These are phyloP conservation scores for Drosophila dives DNA, from an alignment of 2,888 invertebrate species.

Conservation along the genomic window DNA sequence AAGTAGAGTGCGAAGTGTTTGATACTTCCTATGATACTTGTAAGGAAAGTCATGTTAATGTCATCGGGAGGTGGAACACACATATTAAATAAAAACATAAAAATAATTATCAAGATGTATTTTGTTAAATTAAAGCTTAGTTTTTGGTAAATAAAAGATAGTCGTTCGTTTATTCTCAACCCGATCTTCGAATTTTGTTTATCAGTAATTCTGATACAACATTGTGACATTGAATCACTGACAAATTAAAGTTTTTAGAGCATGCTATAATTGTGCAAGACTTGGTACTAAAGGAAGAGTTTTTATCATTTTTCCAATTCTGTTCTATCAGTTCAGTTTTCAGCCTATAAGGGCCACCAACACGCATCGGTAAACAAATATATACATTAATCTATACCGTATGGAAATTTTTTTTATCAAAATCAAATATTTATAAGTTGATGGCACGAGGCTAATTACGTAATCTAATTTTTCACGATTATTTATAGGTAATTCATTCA, in stretches of 20 bases:
- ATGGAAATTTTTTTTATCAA: background rate
- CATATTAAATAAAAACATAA: constrained; percentile 1
- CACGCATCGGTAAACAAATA: background rate
- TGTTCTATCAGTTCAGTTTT: constrained; percentile 21
- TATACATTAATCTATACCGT: background rate
- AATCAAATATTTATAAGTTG: background rate
- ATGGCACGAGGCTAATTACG: background rate
- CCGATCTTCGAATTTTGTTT: constrained; percentile 29
- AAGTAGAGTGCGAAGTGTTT: background rate
- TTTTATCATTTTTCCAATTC: constrained; percentile 7
- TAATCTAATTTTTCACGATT: background rate
- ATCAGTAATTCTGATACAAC: background rate
- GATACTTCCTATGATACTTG: background rate
- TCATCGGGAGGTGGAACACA: constrained; percentile 21
- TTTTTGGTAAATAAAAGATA: constrained; percentile 23
- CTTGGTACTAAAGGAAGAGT: constrained; percentile 8
- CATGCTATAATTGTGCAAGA: constrained; percentile 17
- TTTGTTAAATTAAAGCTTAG: constrained; percentile 16
- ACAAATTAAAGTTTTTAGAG: background rate
- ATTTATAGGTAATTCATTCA: background rate
- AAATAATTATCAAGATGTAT: background rate
- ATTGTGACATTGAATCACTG: constrained; percentile 30
- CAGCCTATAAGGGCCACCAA: background rate
- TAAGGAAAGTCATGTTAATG: constrained; percentile 18
- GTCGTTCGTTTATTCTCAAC: constrained; percentile 32